phyloP scores from a whole-genome alignment of 2,113 vertebrate genomes.

The Nematolebias whitei region DNA sequence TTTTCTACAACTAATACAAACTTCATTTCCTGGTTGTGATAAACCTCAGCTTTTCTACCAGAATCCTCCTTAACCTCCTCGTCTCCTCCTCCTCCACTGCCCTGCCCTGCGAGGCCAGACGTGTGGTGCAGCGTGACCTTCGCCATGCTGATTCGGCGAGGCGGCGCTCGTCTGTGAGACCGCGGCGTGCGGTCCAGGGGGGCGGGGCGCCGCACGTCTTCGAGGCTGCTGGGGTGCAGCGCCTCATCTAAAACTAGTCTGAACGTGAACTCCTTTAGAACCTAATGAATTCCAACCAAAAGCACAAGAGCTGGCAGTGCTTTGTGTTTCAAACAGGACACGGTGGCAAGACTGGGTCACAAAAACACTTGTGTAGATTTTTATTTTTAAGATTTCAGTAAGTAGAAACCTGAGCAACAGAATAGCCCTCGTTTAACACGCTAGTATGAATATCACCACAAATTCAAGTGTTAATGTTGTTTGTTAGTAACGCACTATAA shows the following conservation, averaged over 20 bases:
- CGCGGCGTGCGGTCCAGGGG: conserved; percentile 1
- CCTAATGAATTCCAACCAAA: conserved; percentile 54
- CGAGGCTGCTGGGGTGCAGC: conserved; percentile 23
- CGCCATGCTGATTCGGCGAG: conserved; percentile 12
- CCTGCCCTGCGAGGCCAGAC: conserved; percentile 28
- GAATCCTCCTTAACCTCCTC: conserved; percentile 72
- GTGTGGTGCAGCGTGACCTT: conserved; percentile 14
- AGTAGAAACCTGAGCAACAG: conserved; percentile 34
- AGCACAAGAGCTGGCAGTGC: conserved; percentile 67
- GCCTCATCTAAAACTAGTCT: conserved; percentile 38
- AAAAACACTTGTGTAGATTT: conserved; percentile 49
- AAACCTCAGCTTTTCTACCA: conserved; percentile 68
- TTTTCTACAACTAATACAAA: conserved; percentile 64
- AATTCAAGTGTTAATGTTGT: conserved; percentile 35
- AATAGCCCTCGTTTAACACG: conserved; percentile 70
- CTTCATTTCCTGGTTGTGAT: conserved; percentile 67
- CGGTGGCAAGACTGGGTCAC: conserved; percentile 41
- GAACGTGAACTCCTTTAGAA: conserved; percentile 45
- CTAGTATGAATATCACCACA: conserved; percentile 38
- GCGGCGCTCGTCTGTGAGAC: conserved; percentile 26
- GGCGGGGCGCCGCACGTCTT: conserved; percentile 14
- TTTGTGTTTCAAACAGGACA: conserved; percentile 65
- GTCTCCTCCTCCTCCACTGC: conserved; percentile 60
- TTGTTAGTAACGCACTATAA: conserved; percentile 19
- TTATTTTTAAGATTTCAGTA: conserved; percentile 27